phyloP scores from a whole-genome alignment of 2,888 invertebrate genomes.

The Diarsia rubi region DNA sequence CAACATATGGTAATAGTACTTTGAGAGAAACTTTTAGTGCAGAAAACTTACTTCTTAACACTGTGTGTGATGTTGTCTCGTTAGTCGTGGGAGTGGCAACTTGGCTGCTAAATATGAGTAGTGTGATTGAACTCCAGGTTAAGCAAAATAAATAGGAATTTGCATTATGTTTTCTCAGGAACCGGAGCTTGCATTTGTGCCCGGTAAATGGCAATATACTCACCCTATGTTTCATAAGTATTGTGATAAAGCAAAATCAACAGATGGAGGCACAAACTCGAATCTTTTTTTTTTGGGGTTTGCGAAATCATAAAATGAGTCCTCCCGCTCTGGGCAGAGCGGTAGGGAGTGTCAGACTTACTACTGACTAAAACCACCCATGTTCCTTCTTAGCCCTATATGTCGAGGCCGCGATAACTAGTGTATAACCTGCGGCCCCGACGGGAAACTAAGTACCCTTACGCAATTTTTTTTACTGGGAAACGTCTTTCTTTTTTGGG shows the following conservation, averaged over 20 bases:
- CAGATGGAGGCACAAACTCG: not conserved
- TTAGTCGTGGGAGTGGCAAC: not conserved
- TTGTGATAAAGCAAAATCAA: not conserved
- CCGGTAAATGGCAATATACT: not conserved
- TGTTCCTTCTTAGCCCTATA: no score
- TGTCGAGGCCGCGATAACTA: no score
- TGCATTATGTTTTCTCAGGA: not conserved
- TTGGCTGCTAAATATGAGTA: not conserved
- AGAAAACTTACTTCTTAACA: not conserved
- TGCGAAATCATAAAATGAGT: no score
- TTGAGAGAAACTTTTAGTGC: conserved; percentile 12
- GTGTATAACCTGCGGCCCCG: no score
- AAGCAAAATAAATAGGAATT: not conserved
- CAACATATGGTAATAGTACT: conserved; percentile 23
- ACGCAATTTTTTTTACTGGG: no score
- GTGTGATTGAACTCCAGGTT: not conserved
- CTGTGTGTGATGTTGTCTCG: not conserved
- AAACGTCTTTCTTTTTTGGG: no score
- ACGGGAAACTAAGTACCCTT: no score
- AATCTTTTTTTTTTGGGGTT: no score
- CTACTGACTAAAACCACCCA: no score
- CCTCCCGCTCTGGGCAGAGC: no score
- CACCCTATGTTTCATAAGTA: not conserved
- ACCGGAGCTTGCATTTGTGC: no score
- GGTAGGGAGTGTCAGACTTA: no score